Base-by-base conservation (phyloP, 2,113 vertebrate species). In the Rhynchomys soricoides region DNA sequence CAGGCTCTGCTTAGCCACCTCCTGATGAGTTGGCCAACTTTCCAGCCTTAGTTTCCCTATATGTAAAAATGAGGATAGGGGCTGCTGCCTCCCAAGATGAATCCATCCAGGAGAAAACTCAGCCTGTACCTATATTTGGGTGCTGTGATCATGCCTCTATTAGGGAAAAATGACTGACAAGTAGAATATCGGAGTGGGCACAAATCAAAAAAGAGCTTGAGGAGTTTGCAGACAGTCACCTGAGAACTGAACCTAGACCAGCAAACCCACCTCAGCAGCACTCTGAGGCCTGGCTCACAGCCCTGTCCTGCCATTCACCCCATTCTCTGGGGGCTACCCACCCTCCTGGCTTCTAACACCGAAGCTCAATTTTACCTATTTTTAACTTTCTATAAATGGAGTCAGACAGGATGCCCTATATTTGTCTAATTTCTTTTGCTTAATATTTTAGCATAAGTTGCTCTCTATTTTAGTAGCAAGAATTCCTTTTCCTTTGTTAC, bases 311-410 rank as follows among this genome's bases (percentile, higher is more conserved):
- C n/a, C 57, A 1, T 17, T 40, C 3, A 29, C 24, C 5, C 5
- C n/a, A 40, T 31, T 0, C 17, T 37, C 1, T 4, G 0, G 43
- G 40, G 34, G 1, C 21, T 19, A 26, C 37, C 85, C 17, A 2
- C 12, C 40, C 2, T 48, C 22, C 40, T 26, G 40, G 43, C 21
- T 81, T 90, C n/a, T 82, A 74, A 73, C 40, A 52, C 50, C 2
- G 8, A 59, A 89, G 87, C 17, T 34, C 86, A 16, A 6, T 50
- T 88, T 74, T 9, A 40, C 24, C 77, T 45, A 29, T 22, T 91
- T 91, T 95, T 81, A 94, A 62, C 75, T 77, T 55, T 24, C 40
- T 82, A 16, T 66, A 86, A 92, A 81, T 77, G 79, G 55, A 95
- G 34, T 31, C 74, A 43, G 12, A 50, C 22, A 75, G 40, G 45